phyloP scores from a whole-genome alignment of 1,140 invertebrate genomes.

The Patella vulgata region DNA sequence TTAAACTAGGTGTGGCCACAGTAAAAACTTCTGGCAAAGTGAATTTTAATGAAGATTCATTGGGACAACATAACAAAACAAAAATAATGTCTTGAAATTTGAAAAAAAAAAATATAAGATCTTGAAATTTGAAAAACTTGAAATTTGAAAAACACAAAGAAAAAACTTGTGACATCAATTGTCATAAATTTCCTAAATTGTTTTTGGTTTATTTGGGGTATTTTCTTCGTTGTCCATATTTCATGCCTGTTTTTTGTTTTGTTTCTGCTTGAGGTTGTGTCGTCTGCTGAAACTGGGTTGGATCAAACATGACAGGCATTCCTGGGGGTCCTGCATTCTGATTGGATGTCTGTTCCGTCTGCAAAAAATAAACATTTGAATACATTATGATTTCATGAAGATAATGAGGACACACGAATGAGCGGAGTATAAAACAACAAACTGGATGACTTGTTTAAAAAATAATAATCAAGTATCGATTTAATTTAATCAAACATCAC shows the following conservation, averaged over 20 bases:
- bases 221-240: constrained; percentile 42
- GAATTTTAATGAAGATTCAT: too few relatives aligned
- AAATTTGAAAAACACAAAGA: too few relatives aligned
- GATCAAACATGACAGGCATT: constrained; percentile 60
- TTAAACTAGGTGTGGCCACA: too few relatives aligned
- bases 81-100: too few relatives aligned
- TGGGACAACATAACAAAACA: too few relatives aligned
- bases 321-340: constrained; percentile 9
- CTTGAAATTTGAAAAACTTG: too few relatives aligned
- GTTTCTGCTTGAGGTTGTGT: constrained; percentile 11
- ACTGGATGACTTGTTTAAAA: neutral
- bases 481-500: too few relatives aligned
- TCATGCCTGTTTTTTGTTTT: constrained; percentile 13
- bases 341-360: neutral
- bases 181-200: too few relatives aligned
- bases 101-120: too few relatives aligned
- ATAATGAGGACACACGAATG: neutral
- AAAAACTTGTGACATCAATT: too few relatives aligned
- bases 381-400: constrained; percentile 3
- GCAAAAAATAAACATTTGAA: neutral
- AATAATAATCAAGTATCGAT: neutral
- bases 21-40: too few relatives aligned
- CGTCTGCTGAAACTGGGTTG: constrained; percentile 45
- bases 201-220: constrained; percentile 47
- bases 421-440: neutral